Evolutionary conservation across 2,797 vertebrate genomes (phyloP).

Genomic region (Numenius phaeopus): DNA sequence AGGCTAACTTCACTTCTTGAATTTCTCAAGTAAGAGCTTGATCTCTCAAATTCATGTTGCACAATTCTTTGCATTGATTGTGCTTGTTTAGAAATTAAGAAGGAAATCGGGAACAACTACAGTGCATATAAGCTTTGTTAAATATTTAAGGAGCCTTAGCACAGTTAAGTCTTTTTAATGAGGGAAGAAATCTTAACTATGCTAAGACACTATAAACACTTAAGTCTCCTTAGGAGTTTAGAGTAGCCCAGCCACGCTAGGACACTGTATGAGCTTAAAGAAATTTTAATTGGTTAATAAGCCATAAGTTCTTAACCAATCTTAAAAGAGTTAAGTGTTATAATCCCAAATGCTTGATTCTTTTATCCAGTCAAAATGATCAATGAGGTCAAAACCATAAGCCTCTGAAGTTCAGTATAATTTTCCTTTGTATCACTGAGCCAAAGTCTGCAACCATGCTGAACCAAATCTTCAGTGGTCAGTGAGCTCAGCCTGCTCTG

Average conservation of each 20-base stretch:
- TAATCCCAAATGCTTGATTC: constrained; percentile 21
- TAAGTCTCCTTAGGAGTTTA: background rate
- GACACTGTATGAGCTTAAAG: background rate
- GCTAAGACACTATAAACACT: background rate
- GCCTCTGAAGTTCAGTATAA: background rate
- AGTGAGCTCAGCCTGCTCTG: background rate
- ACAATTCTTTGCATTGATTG: background rate
- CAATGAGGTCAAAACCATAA: background rate
- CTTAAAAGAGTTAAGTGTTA: constrained; percentile 7
- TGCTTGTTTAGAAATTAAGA: background rate
- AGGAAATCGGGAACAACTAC: background rate
- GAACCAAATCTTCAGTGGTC: background rate
- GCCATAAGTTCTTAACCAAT: background rate
- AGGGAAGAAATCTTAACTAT: constrained; percentile 36
- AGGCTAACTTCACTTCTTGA: background rate
- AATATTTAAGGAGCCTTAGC: background rate
- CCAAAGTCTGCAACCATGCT: background rate
- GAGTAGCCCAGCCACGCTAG: background rate
- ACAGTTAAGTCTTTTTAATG: background rate
- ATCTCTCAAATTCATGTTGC: background rate
- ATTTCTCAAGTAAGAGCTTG: background rate
- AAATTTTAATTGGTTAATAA: constrained; percentile 47
- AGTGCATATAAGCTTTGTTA: background rate
- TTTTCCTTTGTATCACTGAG: background rate
- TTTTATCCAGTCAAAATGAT: constrained; percentile 37